Base-by-base conservation (phyloP, 2,113 vertebrate species). In the Nothoprocta pentlandii region DNA sequence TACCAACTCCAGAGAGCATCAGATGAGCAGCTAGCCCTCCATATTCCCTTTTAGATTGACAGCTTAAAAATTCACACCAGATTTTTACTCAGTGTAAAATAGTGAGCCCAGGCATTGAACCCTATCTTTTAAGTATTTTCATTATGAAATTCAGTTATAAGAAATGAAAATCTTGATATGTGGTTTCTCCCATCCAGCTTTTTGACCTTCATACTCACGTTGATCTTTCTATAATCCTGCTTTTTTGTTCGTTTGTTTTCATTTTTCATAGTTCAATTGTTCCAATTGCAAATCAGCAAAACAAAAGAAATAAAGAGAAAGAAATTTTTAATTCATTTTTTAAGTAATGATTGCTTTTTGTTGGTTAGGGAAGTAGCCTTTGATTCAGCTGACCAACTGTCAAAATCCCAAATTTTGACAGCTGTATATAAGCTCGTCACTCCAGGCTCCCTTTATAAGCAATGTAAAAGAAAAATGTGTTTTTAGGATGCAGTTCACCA, bases 271-370 rank as follows among this genome's bases (percentile, higher is more conserved):
- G 16, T 89, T 92, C 75, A 51, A 51, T 78, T 92, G 64, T 89
- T 93, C 53, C n/a, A 64, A 16, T 13, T 87, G 30, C 39, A 92
- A 85, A 89, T 74, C 0, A 85, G 12, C 64, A 73, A 75, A 94
- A 36, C 81, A 20, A 78, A 67, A 49, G 30, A 56, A 56, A 53
- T 71, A 89, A 89, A 84, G 53, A 68, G 42, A 44, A 5, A 84
- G 53, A 68, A 94, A 66, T 76, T 23, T 10, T 23, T 79, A 58
- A 44, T 92, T 87, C 53, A 63, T 93, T 87, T 62, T 86, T 95
- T 90, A 71, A 85, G 42, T 36, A 94, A 64, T 81, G 47, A 61
- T 83, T 92, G 25, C 46, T 44, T 10, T 70, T 90, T 56, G 26
- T 32, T 80, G 25, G 2, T 87, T 59, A 80, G 61, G 70, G 10